Evolutionary conservation across 2,888 invertebrate species (phyloP), one percentile per base, ranked within the genome.

Genomic region (Tetropium fuscum): DNA sequence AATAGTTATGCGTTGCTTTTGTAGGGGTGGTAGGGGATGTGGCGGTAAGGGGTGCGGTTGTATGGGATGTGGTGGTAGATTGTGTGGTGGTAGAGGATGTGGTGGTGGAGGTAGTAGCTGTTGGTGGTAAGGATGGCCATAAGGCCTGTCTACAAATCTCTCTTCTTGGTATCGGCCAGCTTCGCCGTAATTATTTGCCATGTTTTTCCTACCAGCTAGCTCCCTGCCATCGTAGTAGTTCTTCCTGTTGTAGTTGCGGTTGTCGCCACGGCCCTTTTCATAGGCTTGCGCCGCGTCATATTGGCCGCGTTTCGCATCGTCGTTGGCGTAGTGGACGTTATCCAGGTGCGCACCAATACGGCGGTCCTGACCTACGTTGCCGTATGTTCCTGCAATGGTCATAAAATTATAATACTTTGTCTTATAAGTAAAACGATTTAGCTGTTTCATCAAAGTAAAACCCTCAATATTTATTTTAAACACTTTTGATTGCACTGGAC

Each of bases 201-300:
- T 51, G 44, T 75, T 72, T 3, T 63, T 53, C 53, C 72, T 60
- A 11, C 70, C 72, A 3, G 63, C 54, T 19, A 74, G 65, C 53
- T 77, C 75, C 11, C 68, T 64, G 36, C 73, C 70, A 51, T 81
- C 74, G 22, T 77, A 72, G 60, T 75, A 77, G 19, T 75, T 74
- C 27, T 79, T 76, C 20, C 74, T 63, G 47, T 78, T 72, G 63
- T 76, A 80, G 43, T 75, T 73, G 18, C 69, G 69, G n/a, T 68
- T 66, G 54, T 76, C 73, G 1, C 71, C 79, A 7, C 68, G 59
- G 38, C 74, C 76, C 47, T 75, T 77, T 10, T 74, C 71, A 57
- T 73, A 77, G 25, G 75, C 68, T n/a, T 75, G 76, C 7, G 74
- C 75, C 44, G 77, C 76, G 55, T 79, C 72, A 58, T 79, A 81